Conservation (phyloP, 2,888 invertebrate species). For the Spilarctia lutea region DNA sequence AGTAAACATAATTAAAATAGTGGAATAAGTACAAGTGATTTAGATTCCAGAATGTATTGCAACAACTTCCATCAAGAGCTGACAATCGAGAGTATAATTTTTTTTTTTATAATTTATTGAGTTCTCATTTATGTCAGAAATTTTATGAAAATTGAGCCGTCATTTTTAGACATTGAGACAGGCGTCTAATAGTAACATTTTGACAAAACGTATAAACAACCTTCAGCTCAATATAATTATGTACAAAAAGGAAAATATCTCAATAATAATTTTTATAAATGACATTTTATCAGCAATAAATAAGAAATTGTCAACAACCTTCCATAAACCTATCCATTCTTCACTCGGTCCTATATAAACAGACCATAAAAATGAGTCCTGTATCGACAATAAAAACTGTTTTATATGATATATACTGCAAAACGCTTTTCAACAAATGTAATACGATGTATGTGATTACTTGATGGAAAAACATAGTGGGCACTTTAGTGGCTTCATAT, state of each 20-base stretch:
- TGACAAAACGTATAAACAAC: not conserved
- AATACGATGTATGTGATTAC: slow-evolving; percentile 43
- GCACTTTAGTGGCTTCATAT: slow-evolving; percentile 36
- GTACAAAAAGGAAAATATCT: slow-evolving; percentile 19
- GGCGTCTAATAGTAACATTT: not conserved
- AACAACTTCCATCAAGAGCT: too few species aligned
- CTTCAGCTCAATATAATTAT: slow-evolving; percentile 5
- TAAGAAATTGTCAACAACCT: slow-evolving; percentile 64
- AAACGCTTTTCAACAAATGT: slow-evolving; percentile 61
- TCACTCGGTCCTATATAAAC: slow-evolving; percentile 73
- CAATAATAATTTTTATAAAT: slow-evolving; percentile 44
- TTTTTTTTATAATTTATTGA: too few species aligned
- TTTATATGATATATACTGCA: slow-evolving; percentile 65
- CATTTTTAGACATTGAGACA: not conserved
- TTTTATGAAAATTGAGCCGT: not conserved
- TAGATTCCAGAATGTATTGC: too few species aligned
- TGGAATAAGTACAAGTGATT: too few species aligned
- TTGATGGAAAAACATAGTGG: slow-evolving; percentile 31
- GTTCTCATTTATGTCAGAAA: not conserved
- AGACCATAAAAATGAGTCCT: slow-evolving; percentile 79
- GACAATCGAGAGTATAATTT: too few species aligned
- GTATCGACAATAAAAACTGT: slow-evolving; percentile 74
- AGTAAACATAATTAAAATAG: too few species aligned
- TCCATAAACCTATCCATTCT: slow-evolving; percentile 68
- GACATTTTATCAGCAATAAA: slow-evolving; percentile 58